Percentiles rank a stretch among this genome's conserved stretches.
Conservation (phyloP, 2,113 vertebrate genomes). For the Rhabdomys dilectus region DNA sequence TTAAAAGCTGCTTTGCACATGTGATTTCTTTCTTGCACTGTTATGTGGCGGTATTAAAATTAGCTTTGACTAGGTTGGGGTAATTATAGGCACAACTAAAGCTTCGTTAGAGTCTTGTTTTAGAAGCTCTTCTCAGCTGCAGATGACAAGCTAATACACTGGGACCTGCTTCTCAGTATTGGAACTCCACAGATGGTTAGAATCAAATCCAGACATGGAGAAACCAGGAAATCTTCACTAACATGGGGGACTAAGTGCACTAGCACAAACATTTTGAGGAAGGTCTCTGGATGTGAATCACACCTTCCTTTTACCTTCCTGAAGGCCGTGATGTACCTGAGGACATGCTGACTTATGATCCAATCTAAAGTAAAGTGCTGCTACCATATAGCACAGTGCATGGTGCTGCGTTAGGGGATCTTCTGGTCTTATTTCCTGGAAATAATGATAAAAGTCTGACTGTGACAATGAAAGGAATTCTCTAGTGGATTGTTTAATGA, state of each 20-base stretch:
- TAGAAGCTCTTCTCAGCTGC: slow-evolving; percentile 3
- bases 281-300: background rate
- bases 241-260: background rate
- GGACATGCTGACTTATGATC: background rate
- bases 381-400: background rate
- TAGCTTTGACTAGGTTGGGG: slow-evolving; percentile 31
- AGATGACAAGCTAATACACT: slow-evolving; percentile 36
- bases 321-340: background rate
- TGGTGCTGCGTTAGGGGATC: background rate
- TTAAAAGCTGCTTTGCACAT: slow-evolving; percentile 65
- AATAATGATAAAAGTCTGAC: background rate
- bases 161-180: background rate
- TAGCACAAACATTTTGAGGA: background rate
- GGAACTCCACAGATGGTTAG: background rate
- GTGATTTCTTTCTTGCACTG: slow-evolving; percentile 54
- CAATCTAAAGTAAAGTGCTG: background rate
- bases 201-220: background rate
- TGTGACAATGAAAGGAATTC: background rate
- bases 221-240: background rate
- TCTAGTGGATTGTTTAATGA: background rate
- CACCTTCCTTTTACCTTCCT: background rate
- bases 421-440: background rate
- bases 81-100: slow-evolving; percentile 60
- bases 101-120: background rate
- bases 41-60: slow-evolving; percentile 69